These are phyloP conservation scores for Ormyrus pomaceus DNA, from an alignment of 2,888 invertebrate genomes.

Conservation along the genomic window DNA sequence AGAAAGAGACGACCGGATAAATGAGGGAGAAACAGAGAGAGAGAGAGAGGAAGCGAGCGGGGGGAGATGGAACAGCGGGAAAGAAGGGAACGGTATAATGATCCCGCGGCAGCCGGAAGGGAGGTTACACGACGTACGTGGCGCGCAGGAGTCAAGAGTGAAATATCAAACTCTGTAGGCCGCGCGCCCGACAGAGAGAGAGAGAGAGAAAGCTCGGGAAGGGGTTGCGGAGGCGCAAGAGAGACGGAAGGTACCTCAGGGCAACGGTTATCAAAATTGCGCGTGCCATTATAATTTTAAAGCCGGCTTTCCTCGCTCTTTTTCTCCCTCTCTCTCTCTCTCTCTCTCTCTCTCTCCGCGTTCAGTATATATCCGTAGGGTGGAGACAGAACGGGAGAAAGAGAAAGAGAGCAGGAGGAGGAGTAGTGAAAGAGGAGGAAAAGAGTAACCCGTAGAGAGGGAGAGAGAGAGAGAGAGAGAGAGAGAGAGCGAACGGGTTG, in stretches of 20 bases:
- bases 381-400: conserved; percentile 58
- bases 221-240: conserved; percentile 47
- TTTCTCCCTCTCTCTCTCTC: conserved; percentile 36
- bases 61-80: conserved; percentile 31
- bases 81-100: conserved; percentile 58
- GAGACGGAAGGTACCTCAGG: conserved; percentile 62
- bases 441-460: conserved; percentile 52
- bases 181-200: conserved; percentile 25
- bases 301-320: conserved; percentile 72
- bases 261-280: conserved; percentile 75
- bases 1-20: conserved; percentile 9
- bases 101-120: conserved; percentile 57
- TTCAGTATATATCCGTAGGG: conserved; percentile 62
- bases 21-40: conserved; percentile 20
- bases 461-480: conserved; percentile 55
- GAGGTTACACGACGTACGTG: conserved; percentile 56
- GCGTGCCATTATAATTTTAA: conserved; percentile 75
- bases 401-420: conserved; percentile 58
- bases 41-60: not conserved
- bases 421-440: conserved; percentile 55
- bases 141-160: conserved; percentile 59
- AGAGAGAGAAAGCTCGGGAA: conserved; percentile 25
- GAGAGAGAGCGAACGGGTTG: conserved; percentile 40
- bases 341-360: conserved; percentile 50
- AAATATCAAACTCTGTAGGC: conserved; percentile 64